Evolutionary conservation across 2,797 vertebrate genomes (phyloP).

Genomic region (Sebastiscus albofasciatus): DNA sequence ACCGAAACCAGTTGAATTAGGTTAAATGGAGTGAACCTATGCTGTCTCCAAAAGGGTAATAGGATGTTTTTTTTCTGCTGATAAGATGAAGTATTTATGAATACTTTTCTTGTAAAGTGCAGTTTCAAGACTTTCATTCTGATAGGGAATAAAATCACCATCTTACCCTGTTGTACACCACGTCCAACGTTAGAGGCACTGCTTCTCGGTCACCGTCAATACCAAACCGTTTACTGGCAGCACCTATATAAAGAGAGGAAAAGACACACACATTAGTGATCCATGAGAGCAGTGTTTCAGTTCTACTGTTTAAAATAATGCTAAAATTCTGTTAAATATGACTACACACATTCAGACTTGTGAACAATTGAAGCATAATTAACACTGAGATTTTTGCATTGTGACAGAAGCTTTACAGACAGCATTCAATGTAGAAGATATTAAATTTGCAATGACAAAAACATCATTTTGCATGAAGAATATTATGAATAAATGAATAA

Average conservation of each 20-base stretch:
- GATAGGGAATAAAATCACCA: background rate
- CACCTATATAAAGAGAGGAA: constrained; percentile 78
- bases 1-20: background rate
- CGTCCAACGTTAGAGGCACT: constrained; percentile 91
- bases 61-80: fast-evolving
- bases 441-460: background rate
- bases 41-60: background rate
- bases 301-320: background rate
- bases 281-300: background rate
- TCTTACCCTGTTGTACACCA: constrained; percentile 92
- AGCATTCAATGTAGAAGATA: background rate
- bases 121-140: background rate
- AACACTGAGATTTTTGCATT: background rate
- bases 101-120: background rate
- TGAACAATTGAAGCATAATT: background rate
- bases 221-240: constrained; percentile 94
- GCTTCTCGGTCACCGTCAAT: constrained; percentile 97
- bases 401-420: background rate
- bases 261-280: background rate
- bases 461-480: background rate
- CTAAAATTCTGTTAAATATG: background rate
- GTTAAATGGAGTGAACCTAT: background rate
- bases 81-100: background rate
- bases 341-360: background rate
- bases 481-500: background rate